Base-by-base conservation (phyloP, 2,888 invertebrate species). In the Dynastes tityus region DNA sequence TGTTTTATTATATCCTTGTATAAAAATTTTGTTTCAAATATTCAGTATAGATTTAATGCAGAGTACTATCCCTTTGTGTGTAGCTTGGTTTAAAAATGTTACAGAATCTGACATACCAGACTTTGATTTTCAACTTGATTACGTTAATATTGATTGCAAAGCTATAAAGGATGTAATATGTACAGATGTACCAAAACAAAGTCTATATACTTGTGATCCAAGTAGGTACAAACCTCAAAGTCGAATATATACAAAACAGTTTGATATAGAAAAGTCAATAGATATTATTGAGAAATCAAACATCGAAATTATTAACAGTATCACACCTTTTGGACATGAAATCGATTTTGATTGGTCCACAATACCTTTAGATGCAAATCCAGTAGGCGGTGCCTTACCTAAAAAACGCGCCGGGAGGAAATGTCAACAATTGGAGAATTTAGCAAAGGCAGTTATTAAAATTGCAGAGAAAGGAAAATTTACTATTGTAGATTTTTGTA, bases 401-500 rank as follows among this genome's bases (percentile, higher is more conserved):
- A 90, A 91, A 82, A 91, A 91, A 40, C 92, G 98, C 78, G 90
- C 95, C 8, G 88, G 90, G 22, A 91, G 96, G 73, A 98, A 98
- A 89, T 93, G 94, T 51, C 93, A 97, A 82, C 98, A 98, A 86
- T 87, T 98, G 55, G 95, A 97, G 88, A 97, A 95, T 87, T 90
- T 98, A 83, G 93, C 93, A 22, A 92, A 93, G 84, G 94, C 96
- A 45, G 94, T 95, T 0, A 87, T 94, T n/a, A 91, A 92, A 76
- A 88, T 97, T 78, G 94, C 95, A 49, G 74, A 80, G 11, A 82
- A 84, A 32, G 75, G 58, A 78, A 80, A 65, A 82, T 76, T 63
- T 90, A 89, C 91, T 16, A 95, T 98, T 83, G 95, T 98, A 0
- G 98, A 98, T 87, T 98, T 98, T 88, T 98, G 98, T 87, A 95